A percentile compares a stretch with the other conserved stretches of the same genome.
These are phyloP conservation scores for Syrista parreyssii DNA, from an alignment of 2,888 invertebrate genomes.

Conservation along the genomic window DNA sequence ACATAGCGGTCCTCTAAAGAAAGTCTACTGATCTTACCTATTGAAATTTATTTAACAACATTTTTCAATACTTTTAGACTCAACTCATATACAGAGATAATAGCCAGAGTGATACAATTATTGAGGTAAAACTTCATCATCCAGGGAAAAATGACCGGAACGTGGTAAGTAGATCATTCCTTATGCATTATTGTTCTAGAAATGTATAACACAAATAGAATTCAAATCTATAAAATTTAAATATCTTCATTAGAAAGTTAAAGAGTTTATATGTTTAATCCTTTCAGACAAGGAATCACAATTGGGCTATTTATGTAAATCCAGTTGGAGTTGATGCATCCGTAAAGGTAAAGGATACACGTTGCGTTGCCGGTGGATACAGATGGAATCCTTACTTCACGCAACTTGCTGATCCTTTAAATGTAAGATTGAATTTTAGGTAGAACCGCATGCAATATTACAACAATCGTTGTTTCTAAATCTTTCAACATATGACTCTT, in stretches of 20 bases:
- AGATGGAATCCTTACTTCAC: constrained; percentile 93
- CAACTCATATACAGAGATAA: constrained; percentile 90
- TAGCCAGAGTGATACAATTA: constrained; percentile 86
- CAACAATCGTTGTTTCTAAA: constrained; percentile 4
- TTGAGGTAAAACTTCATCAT: constrained; percentile 90
- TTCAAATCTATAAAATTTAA: constrained; percentile 9
- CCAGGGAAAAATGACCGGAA: constrained; percentile 88
- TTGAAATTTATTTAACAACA: not conserved
- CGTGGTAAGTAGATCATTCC: constrained; percentile 69
- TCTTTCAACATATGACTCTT: not conserved
- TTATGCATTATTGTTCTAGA: constrained; percentile 9
- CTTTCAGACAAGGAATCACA: constrained; percentile 81
- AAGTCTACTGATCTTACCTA: not conserved
- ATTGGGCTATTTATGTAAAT: constrained; percentile 93
- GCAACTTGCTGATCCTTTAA: constrained; percentile 88
- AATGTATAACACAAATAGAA: not conserved
- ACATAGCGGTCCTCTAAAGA: no score
- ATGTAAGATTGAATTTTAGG: constrained; percentile 70
- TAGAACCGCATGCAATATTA: constrained; percentile 5
- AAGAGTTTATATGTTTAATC: constrained; percentile 18
- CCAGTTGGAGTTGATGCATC: constrained; percentile 92
- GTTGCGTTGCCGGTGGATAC: constrained; percentile 92
- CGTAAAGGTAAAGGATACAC: constrained; percentile 80
- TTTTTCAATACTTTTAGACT: constrained; percentile 67
- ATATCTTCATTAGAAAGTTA: constrained; percentile 1